These are phyloP conservation scores for Vireo altiloquus DNA, from an alignment of 2,113 vertebrate species.

Conservation along the genomic window DNA sequence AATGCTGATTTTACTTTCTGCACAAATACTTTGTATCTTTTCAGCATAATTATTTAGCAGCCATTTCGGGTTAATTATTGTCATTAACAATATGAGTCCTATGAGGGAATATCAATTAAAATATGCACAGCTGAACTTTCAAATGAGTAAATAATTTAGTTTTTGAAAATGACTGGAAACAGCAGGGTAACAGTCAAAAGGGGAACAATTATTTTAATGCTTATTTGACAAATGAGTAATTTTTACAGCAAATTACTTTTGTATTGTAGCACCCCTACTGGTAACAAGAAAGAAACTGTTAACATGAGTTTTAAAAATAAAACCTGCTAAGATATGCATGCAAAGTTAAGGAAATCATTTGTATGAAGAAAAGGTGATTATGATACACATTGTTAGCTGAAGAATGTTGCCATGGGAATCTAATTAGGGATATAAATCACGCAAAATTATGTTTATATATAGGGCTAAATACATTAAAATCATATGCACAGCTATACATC, in stretches of 20 bases:
- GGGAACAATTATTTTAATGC: constrained; percentile 99
- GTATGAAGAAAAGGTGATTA: constrained; percentile 81
- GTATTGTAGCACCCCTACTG: constrained; percentile 85
- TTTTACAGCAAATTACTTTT: constrained; percentile 94
- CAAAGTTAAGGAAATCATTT: constrained; percentile 80
- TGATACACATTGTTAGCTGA: constrained; percentile 80
- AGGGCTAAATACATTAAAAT: constrained; percentile 56
- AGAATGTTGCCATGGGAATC: constrained; percentile 80
- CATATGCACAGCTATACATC: constrained; percentile 33
- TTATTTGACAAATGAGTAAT: constrained; percentile 92
- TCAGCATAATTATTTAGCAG: constrained; percentile 92
- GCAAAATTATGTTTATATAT: constrained; percentile 72
- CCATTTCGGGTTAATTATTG: constrained; percentile 97
- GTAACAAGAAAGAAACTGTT: constrained; percentile 77
- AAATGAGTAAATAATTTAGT: constrained; percentile 95
- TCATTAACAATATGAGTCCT: constrained; percentile 95
- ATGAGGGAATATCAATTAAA: constrained; percentile 91
- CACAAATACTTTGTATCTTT: constrained; percentile 79
- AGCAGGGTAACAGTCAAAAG: constrained; percentile 95
- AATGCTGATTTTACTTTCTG: constrained; percentile 80
- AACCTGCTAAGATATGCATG: constrained; percentile 81
- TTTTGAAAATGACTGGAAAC: constrained; percentile 92
- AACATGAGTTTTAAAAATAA: constrained; percentile 78
- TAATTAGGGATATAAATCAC: constrained; percentile 82
- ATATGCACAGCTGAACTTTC: constrained; percentile 83